These are phyloP conservation scores for Oenanthe oenanthe DNA, from an alignment of 2,113 vertebrate species.

Conservation along the genomic window DNA sequence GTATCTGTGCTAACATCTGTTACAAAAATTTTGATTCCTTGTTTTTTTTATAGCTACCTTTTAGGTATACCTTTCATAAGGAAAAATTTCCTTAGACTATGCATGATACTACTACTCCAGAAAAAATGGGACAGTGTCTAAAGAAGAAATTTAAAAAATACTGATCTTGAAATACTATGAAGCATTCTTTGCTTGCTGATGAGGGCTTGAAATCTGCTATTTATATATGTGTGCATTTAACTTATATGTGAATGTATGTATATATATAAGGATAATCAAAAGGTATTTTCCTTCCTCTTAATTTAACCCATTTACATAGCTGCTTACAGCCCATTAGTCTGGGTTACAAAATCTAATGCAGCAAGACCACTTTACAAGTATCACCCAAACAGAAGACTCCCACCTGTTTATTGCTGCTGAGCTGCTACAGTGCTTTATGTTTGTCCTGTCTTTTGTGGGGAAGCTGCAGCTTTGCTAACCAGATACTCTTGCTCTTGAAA, in stretches of 20 bases:
- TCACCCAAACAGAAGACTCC: conserved; percentile 14
- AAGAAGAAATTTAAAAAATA: background rate
- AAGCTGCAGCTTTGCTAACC: background rate
- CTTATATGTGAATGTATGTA: background rate
- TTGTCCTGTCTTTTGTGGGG: background rate
- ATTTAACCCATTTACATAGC: conserved; percentile 10
- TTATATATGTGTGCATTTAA: background rate
- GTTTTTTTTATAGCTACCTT: background rate
- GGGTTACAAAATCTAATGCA: conserved; percentile 48
- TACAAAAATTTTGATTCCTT: background rate
- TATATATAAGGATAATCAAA: background rate
- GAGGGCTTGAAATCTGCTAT: background rate
- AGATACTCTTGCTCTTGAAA: background rate
- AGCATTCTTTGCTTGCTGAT: background rate
- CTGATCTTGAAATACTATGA: background rate
- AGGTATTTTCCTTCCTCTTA: conserved; percentile 19
- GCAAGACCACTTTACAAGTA: conserved; percentile 21
- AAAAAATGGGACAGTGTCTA: background rate
- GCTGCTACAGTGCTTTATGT: background rate
- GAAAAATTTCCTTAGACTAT: background rate
- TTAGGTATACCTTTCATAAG: background rate
- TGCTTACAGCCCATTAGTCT: background rate
- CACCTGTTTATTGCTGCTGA: conserved; percentile 26
- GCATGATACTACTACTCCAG: background rate
- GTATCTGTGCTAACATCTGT: background rate